Evolutionary conservation across 1,140 invertebrate species (phyloP).

Genomic region (Vanessa atalanta): DNA sequence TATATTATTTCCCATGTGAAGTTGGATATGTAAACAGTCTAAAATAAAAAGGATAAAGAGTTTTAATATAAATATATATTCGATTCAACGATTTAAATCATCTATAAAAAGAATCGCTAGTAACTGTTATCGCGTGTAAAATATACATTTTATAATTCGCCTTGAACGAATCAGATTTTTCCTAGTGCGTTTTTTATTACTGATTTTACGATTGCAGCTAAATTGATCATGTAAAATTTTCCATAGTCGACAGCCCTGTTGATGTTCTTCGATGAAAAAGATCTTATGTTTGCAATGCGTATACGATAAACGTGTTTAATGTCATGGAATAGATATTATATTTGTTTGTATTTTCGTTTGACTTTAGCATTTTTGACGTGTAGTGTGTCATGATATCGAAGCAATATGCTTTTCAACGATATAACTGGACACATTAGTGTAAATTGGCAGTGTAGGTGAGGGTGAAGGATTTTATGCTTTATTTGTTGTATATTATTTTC

Average conservation of each 20-base stretch:
- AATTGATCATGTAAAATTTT: slow-evolving; percentile 54
- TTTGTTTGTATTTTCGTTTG: not conserved
- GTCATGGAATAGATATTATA: not conserved
- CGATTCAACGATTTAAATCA: not conserved
- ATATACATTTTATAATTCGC: slow-evolving; percentile 40
- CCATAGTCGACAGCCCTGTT: slow-evolving; percentile 32
- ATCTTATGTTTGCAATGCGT: not conserved
- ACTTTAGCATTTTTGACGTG: not conserved
- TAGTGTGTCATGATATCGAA: not conserved
- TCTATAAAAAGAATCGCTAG: not conserved
- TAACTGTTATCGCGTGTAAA: slow-evolving; percentile 3
- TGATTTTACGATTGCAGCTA: slow-evolving; percentile 49
- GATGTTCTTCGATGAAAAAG: not conserved
- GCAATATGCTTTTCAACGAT: not conserved
- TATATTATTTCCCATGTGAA: too few species aligned
- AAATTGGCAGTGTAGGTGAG: not conserved
- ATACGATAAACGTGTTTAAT: not conserved
- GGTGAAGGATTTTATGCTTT: not conserved
- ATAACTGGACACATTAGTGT: not conserved
- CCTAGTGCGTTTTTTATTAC: slow-evolving; percentile 43
- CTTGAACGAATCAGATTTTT: slow-evolving; percentile 43
- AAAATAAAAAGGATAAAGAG: too few species aligned
- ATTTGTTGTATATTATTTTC: not conserved
- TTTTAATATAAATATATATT: not conserved
- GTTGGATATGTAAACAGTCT: not conserved